Conservation (phyloP, 2,888 invertebrate species). For the Norana najaformis region DNA sequence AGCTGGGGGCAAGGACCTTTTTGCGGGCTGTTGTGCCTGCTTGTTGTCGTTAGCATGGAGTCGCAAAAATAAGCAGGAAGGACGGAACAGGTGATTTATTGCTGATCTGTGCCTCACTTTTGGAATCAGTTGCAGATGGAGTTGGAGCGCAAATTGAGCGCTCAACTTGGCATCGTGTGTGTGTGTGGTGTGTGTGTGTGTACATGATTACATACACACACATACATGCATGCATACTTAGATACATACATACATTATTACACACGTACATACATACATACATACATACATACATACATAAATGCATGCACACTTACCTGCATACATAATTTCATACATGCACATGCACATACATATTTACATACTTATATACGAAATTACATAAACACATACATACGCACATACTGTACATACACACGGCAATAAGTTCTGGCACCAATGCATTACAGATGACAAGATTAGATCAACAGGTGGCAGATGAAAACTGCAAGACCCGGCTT, state of each 20-base stretch:
- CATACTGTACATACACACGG: too few relatives aligned
- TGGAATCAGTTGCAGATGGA: neutral
- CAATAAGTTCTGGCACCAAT: too few relatives aligned
- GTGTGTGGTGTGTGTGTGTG: neutral
- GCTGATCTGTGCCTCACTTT: neutral
- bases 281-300: conserved; percentile 34
- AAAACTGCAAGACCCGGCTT: too few relatives aligned
- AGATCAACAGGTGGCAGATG: too few relatives aligned
- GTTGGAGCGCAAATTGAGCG: neutral
- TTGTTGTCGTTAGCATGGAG: too few relatives aligned
- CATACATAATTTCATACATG: conserved; percentile 32
- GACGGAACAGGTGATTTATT: neutral
- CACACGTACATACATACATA: too few relatives aligned
- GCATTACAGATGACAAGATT: too few relatives aligned
- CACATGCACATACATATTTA: conserved; percentile 31
- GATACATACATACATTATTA: neutral
- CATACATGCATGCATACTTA: conserved; percentile 22
- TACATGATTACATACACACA: too few relatives aligned
- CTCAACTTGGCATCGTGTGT: neutral
- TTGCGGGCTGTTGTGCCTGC: neutral
- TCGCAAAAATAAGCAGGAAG: neutral
- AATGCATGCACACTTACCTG: conserved; percentile 33
- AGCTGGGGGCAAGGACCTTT: neutral
- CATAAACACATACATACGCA: too few relatives aligned
- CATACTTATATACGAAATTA: conserved; percentile 31